These are phyloP conservation scores for Nomia melanderi DNA, from an alignment of 1,140 invertebrate genomes.

Conservation along the genomic window DNA sequence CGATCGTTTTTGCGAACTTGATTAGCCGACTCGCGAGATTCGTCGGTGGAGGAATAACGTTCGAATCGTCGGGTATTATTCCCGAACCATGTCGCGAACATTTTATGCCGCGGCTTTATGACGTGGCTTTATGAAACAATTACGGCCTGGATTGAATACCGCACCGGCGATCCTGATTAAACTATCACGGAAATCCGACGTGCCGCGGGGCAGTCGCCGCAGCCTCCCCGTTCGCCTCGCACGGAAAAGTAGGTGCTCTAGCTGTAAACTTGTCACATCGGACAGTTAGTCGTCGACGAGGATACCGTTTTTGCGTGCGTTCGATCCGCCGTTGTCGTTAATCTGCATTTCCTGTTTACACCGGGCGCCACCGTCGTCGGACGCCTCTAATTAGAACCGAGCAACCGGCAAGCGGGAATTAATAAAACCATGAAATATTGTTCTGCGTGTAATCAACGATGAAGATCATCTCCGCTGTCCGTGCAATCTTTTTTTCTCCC, in stretches of 20 bases:
- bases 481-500: background rate
- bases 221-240: background rate
- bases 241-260: background rate
- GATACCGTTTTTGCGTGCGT: constrained; percentile 14
- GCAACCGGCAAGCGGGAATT: background rate
- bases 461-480: background rate
- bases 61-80: no score
- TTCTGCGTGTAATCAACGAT: background rate
- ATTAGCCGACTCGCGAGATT: no score
- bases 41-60: no score
- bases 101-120: background rate
- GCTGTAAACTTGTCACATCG: constrained; percentile 19
- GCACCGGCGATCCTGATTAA: background rate
- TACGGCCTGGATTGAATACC: background rate
- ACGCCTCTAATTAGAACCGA: constrained; percentile 19
- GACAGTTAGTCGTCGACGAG: background rate
- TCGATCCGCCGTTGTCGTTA: background rate
- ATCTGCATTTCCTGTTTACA: constrained; percentile 20
- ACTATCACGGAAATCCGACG: background rate
- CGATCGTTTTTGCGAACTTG: no score
- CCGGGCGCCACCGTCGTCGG: background rate
- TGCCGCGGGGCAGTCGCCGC: background rate
- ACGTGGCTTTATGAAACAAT: background rate
- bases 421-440: constrained; percentile 31
- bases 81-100: no score